Evolutionary conservation across 2,797 vertebrate genomes (phyloP).

Genomic region (Sebastiscus albofasciatus): DNA sequence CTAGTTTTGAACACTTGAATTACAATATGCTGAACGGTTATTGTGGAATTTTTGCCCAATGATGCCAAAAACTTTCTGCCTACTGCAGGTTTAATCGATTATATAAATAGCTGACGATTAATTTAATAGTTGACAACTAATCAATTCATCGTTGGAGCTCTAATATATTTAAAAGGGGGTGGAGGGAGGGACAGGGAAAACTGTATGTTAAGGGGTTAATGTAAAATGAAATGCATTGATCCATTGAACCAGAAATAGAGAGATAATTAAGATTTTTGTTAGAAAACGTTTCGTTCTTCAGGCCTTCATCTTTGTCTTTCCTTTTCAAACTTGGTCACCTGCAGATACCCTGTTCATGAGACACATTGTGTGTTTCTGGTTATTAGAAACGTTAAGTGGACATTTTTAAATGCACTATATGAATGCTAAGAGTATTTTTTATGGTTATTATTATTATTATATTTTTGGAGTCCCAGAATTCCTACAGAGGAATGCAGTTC

Average conservation of each 20-base stretch:
- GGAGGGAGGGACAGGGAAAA: accelerated
- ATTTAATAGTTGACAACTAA: too few species aligned
- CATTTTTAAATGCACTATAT: not conserved
- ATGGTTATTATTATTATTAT: not conserved
- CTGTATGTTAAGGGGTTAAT: too few species aligned
- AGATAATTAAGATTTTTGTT: not conserved
- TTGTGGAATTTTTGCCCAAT: too few species aligned
- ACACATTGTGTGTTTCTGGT: not conserved
- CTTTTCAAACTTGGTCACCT: not conserved
- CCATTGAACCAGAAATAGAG: not conserved
- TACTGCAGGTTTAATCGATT: too few species aligned
- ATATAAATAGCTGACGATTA: too few species aligned
- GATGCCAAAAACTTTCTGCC: too few species aligned
- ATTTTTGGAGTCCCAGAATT: constrained; percentile 80
- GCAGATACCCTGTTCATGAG: constrained; percentile 42
- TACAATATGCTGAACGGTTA: too few species aligned
- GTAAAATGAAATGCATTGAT: too few species aligned
- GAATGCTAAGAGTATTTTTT: not conserved
- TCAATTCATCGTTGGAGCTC: accelerated
- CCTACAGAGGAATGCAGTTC: constrained; percentile 84
- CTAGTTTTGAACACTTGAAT: too few species aligned
- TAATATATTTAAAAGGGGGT: too few species aligned
- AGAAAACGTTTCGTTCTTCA: not conserved
- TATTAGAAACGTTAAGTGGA: not conserved
- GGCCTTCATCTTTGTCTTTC: not conserved